Conservation (phyloP, 1,140 invertebrate species). For the Cherax quadricarinatus region DNA sequence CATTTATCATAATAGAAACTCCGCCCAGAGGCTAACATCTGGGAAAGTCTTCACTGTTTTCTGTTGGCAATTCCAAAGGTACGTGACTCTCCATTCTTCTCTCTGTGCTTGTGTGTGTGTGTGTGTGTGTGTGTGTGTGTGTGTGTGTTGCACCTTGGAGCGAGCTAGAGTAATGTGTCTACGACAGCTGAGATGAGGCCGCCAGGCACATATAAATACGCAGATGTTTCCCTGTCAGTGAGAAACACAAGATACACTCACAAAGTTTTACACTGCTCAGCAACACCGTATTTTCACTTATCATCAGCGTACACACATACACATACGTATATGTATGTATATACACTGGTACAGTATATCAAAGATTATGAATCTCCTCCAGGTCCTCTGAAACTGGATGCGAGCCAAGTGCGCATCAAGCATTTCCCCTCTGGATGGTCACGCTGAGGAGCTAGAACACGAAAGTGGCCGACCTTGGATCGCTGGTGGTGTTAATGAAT, state of each 20-base stretch:
- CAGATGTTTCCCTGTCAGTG: background rate
- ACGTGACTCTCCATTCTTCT: background rate
- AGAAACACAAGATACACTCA: background rate
- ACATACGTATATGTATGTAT: slow-evolving; percentile 33
- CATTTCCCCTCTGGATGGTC: too few relatives aligned
- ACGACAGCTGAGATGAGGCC: background rate
- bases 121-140: background rate
- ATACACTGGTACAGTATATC: background rate
- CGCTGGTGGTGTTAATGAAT: too few relatives aligned
- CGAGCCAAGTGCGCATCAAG: too few relatives aligned
- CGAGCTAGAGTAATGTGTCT: background rate
- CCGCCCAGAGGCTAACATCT: too few relatives aligned
- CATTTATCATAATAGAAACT: too few relatives aligned
- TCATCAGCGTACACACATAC: slow-evolving; percentile 28
- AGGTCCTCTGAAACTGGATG: too few relatives aligned
- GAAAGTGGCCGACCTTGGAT: too few relatives aligned
- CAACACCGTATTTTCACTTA: slow-evolving; percentile 3
- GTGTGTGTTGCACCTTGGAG: background rate
- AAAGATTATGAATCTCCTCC: too few relatives aligned
- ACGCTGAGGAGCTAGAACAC: too few relatives aligned
- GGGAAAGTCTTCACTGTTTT: too few relatives aligned
- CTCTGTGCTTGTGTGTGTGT: background rate
- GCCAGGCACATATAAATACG: background rate
- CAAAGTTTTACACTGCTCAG: too few relatives aligned
- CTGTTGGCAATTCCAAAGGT: too few relatives aligned